These are phyloP conservation scores for Callorhinus ursinus DNA, from an alignment of 2,113 vertebrate genomes.

Conservation along the genomic window DNA sequence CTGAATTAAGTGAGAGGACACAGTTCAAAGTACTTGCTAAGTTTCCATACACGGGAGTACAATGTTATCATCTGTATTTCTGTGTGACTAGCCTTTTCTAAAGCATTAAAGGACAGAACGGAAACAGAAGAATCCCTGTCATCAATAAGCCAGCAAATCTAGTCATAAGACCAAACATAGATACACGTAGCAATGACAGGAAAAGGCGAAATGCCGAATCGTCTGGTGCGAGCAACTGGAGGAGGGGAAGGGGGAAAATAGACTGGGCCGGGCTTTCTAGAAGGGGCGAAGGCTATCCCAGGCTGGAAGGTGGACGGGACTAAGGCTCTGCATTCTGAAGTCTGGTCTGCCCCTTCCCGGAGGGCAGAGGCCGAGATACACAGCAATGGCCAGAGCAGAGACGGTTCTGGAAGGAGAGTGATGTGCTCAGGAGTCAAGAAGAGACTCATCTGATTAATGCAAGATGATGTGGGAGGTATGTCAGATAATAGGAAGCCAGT, in stretches of 20 bases:
- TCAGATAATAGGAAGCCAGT: neutral
- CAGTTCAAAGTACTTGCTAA: neutral
- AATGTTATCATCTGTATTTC: neutral
- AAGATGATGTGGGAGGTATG: neutral
- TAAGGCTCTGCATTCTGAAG: neutral
- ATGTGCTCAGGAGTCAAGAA: neutral
- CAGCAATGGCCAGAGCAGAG: neutral
- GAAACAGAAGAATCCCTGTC: neutral
- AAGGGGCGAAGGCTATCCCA: fast-evolving
- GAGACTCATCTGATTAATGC: neutral
- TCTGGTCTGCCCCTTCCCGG: neutral
- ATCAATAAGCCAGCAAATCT: neutral
- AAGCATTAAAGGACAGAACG: neutral
- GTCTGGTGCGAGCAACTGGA: fast-evolving
- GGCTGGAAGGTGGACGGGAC: neutral
- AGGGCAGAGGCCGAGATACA: neutral
- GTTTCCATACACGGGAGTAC: neutral
- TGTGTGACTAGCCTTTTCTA: neutral
- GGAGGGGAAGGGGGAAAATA: neutral
- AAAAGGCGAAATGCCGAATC: neutral
- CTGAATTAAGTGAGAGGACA: neutral
- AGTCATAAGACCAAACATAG: neutral
- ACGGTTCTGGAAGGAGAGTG: neutral
- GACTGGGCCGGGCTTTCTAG: neutral
- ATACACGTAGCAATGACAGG: neutral